Evolutionary conservation across 2,888 invertebrate species (phyloP), one percentile per base, ranked within the genome.

Genomic region (Drosophila falleni): DNA sequence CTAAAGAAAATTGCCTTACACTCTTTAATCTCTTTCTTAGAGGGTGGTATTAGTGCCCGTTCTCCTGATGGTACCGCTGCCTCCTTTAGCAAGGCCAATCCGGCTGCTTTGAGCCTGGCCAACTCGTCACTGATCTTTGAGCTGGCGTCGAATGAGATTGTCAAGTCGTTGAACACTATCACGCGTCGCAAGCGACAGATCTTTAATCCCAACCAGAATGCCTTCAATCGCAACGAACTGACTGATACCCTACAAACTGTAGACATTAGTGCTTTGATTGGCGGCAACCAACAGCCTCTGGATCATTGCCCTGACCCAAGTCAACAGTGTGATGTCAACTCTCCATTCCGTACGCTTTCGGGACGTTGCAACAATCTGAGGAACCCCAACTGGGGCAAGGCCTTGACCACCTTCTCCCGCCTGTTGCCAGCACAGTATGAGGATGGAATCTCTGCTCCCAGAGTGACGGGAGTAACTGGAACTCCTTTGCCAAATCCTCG

Each of bases 291-390:
- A 9, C 79, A 79, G 44, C 60, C 75, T 0, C 33, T 65, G 26
- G 89, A 91, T 0, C 95, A 95, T 49, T 97, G 97, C 71, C 96
- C 96, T 37, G 96, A 96, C 62, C 94, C 95, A 10, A 93, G 93
- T 0, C 94, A 95, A 0, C 93, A 95, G 2, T 97, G 97, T 87
- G 96, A 97, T 82, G 94, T 95, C 8, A 95, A 94, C 39, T 94
- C 93, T 5, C 96, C 95, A 0, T 96, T 95, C 92, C 91, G 93
- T 80, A 95, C 96, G 0, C 94, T 96, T 69, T 96, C 96, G 0
- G 98, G 98, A 0, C 96, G 96, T 85, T 98, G 98, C 90, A 98
- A 98, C 89, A 98, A 98, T 90, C 92, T 98, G 54, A 94, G 96
- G 35, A 96, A 97, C 89, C 97, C 97, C 0, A 95, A 94, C 64